Base-by-base conservation (phyloP, 2,797 vertebrate species). In the Sebastes vulpes region DNA sequence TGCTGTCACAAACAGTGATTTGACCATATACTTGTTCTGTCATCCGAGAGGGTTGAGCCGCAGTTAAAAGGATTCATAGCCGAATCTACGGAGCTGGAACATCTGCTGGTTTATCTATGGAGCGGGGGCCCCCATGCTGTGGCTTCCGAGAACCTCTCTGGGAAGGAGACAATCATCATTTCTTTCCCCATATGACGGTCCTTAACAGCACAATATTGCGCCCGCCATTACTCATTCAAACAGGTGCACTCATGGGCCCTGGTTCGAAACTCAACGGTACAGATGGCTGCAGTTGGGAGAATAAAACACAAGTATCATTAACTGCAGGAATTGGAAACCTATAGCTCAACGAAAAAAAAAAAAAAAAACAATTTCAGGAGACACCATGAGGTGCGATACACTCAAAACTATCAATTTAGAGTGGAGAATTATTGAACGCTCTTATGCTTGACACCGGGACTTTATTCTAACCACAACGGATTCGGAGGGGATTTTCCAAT, bases 401-500 rank as follows among this genome's bases (percentile, higher is more conserved):
- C 70, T 88, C 77, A 74, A 89, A 91, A 85, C 80, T 79, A 90
- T 91, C 91, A 90, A 92, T 93, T 92, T 89, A 77, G 82, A 81
- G 81, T 58, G 59, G 74, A 85, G 66, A 86, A 92, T 92, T 86
- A 93, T 91, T 92, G 85, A 91, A 72, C 42, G 31, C 65, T 65
- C 77, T 66, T 76, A 61, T 80, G 81, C 88, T 87, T 74, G 80
- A 92, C 85, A 83, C 82, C 5, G 16, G 72, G 85, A 89, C 87
- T 89, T 91, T 89, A 90, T 92, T 89, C 79, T 85, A 90, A 91
- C 89, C 87, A 78, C 81, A 83, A 81, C 56, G n/a, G 87, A 88
- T 90, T 93, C 87, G 81, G 79, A 86, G 53, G 81, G 88, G 86
- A 85, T 91, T 92, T 93, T 93, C 84, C 88, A 92, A 88, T 86